A percentile compares a stretch with the other conserved stretches of the same genome.
These are phyloP conservation scores for Corythaeola cristata DNA, from an alignment of 2,113 vertebrate species.

Conservation along the genomic window DNA sequence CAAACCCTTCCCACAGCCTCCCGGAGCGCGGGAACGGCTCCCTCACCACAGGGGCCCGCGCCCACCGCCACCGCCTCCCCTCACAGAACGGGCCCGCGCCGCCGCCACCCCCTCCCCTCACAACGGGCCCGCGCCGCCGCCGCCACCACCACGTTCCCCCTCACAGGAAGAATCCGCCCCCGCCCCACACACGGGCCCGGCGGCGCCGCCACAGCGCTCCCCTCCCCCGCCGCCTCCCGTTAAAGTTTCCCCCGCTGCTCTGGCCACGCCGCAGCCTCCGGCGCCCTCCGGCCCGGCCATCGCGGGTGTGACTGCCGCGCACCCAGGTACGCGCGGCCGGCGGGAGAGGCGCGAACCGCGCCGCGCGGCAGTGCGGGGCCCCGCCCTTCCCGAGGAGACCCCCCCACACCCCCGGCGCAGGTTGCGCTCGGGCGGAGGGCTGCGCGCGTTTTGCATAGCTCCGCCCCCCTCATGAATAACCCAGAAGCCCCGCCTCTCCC, in stretches of 20 bases:
- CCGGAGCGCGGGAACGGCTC: not conserved
- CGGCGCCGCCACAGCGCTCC: not conserved
- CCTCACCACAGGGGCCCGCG: not conserved
- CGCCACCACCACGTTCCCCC: too few relatives aligned
- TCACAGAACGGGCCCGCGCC: not conserved
- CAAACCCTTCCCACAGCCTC: not conserved
- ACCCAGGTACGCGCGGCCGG: not conserved
- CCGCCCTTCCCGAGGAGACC: not conserved
- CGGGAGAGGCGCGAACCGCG: too few relatives aligned
- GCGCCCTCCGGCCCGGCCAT: too few relatives aligned
- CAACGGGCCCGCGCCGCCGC: not conserved
- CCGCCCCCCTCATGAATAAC: not conserved
- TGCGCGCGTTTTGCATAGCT: not conserved
- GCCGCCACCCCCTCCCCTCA: not conserved
- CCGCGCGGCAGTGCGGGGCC: too few relatives aligned
- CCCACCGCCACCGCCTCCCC: not conserved
- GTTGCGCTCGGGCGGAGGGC: not conserved
- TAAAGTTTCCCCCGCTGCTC: not conserved
- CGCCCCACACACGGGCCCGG: not conserved
- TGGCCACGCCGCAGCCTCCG: not conserved
- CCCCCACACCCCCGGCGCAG: not conserved
- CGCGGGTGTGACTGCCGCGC: too few relatives aligned
- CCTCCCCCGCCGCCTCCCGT: not conserved
- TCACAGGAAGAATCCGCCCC: not conserved
- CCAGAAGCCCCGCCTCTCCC: not conserved